Evolutionary conservation across 2,888 invertebrate genomes (phyloP), one percentile per base, ranked within the genome.

Genomic region (Oscheius sp.): DNA sequence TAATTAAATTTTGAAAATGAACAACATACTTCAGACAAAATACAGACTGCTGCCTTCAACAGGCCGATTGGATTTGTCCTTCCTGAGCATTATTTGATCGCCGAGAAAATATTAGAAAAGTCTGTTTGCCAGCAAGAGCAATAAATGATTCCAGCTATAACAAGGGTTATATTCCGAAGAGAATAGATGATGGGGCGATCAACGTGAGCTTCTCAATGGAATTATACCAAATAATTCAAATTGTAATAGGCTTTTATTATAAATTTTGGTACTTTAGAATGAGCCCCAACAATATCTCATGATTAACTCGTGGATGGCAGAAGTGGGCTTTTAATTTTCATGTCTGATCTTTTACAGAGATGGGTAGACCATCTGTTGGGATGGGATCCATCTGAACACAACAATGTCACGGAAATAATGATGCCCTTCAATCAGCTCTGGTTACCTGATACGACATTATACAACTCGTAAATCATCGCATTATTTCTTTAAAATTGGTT

Each of bases 241-340:
- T 85, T 74, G 85, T 85, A 52, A 69, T 82, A 70, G 29, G 2
- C 23, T 17, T 8, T 50, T 6, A 50, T 23, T 4, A 50, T 4
- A 20, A 25, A 25, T 6, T 25, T 17, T 27, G 27, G 3, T 27
- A 2, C 73, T 80, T 70, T 55, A 85, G 85, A 83, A 85, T 69
- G 85, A 85, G 61, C 85, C 85, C 0, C 82, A 84, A 65, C 85
- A 85, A 73, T 84, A 80, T 75, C 68, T 85, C 27, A 72, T 85
- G 65, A 69, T 85, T 25, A 85, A 85, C 69, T 80, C 85, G 1
- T 85, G 85, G 85, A 82, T 85, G 33, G 82, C 85, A 29, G 84
- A 84, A 78, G 83, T 83, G 29, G 34, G 34, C 29, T 15, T 6
- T 31, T 42, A 23, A 5, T 17, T n/a, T 31, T 25, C 3, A 34